phyloP scores from a whole-genome alignment of 1,140 invertebrate species.

The Brachionus plicatilis region DNA sequence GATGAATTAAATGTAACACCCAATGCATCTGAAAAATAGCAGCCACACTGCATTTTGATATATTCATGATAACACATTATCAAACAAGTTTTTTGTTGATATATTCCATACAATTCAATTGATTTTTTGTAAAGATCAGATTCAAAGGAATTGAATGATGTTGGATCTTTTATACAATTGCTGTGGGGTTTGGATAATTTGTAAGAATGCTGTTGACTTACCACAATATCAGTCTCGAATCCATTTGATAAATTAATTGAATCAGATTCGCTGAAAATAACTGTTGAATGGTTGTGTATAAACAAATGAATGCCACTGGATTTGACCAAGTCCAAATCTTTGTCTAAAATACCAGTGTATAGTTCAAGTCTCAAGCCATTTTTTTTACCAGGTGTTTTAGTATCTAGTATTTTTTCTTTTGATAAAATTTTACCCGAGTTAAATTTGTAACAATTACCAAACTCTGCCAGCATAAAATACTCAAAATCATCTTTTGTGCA shows the following conservation, averaged over 20 bases:
- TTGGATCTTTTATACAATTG: neutral
- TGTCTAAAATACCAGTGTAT: neutral
- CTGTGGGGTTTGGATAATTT: neutral
- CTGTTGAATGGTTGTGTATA: neutral
- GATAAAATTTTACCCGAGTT: neutral
- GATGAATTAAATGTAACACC: neutral
- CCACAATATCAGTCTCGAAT: neutral
- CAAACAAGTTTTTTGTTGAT: neutral
- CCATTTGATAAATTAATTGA: neutral
- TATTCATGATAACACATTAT: neutral
- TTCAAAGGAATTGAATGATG: neutral
- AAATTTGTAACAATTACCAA: constrained; percentile 8
- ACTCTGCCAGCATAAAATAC: neutral
- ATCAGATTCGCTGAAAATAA: neutral
- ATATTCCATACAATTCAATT: neutral
- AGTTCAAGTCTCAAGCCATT: neutral
- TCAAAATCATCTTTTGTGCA: neutral
- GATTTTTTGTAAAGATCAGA: neutral
- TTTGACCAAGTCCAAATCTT: neutral
- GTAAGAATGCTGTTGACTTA: neutral
- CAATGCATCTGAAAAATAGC: neutral
- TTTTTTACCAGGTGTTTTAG: neutral
- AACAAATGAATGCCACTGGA: neutral
- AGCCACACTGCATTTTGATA: neutral
- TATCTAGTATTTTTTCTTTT: neutral